Evolutionary conservation across 1,140 invertebrate genomes (phyloP).

Genomic region (Penaeus chinensis): DNA sequence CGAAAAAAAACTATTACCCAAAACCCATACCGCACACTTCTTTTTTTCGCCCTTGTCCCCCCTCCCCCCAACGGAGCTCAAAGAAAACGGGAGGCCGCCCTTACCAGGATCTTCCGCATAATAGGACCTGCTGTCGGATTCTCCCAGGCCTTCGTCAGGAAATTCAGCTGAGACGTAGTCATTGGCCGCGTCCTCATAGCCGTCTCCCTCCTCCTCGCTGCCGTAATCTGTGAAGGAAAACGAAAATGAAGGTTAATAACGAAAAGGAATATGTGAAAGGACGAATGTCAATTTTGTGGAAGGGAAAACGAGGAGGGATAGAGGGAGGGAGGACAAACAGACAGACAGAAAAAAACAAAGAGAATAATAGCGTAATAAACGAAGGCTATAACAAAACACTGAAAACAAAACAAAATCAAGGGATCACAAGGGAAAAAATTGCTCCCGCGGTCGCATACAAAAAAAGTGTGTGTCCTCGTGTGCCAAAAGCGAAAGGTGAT

Average conservation of each 20-base stretch:
- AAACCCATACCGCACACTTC: no score
- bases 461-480: no score
- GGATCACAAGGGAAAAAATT: no score
- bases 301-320: background rate
- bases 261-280: background rate
- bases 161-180: constrained; percentile 50
- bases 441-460: no score
- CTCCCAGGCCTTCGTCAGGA: constrained; percentile 63
- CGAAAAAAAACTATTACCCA: no score
- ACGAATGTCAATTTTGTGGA: background rate
- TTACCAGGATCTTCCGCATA: constrained; percentile 63
- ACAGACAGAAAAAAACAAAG: background rate
- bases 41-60: no score
- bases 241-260: background rate
- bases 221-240: constrained; percentile 50
- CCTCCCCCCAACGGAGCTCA: no score
- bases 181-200: constrained; percentile 45
- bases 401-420: no score
- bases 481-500: no score
- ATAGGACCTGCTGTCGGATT: constrained; percentile 60
- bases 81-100: background rate
- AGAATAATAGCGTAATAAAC: no score
- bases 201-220: constrained; percentile 53
- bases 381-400: no score
- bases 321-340: no score